phyloP scores from a whole-genome alignment of 1,140 invertebrate genomes.

The Stegodyphus mimosarum region DNA sequence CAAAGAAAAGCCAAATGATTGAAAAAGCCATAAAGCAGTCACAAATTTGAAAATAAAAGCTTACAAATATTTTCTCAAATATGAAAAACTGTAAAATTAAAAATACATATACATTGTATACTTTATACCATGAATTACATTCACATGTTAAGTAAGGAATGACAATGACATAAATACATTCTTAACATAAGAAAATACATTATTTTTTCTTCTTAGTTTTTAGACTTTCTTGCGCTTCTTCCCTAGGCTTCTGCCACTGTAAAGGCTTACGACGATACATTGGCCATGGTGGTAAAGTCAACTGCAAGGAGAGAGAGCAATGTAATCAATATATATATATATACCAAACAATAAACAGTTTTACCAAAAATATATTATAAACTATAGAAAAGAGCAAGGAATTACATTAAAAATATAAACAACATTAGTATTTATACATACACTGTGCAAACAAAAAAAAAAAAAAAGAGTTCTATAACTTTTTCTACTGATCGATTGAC shows the following conservation, averaged over 20 bases:
- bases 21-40: no score
- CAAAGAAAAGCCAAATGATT: no score
- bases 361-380: not conserved
- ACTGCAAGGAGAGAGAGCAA: slow-evolving; percentile 68
- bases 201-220: slow-evolving; percentile 65
- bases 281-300: slow-evolving; percentile 92
- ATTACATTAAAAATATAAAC: not conserved
- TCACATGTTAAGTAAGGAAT: no score
- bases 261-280: slow-evolving; percentile 88
- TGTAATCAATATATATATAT: not conserved
- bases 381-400: not conserved
- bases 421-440: not conserved
- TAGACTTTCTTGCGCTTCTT: slow-evolving; percentile 45
- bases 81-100: no score
- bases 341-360: slow-evolving; percentile 17
- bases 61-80: no score
- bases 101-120: no score
- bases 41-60: no score
- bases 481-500: no score
- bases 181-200: not conserved
- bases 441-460: no score
- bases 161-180: no score
- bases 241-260: slow-evolving; percentile 88
- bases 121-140: no score
- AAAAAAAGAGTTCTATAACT: no score